Conservation (phyloP, 2,797 vertebrate genomes). For the Luscinia luscinia region DNA sequence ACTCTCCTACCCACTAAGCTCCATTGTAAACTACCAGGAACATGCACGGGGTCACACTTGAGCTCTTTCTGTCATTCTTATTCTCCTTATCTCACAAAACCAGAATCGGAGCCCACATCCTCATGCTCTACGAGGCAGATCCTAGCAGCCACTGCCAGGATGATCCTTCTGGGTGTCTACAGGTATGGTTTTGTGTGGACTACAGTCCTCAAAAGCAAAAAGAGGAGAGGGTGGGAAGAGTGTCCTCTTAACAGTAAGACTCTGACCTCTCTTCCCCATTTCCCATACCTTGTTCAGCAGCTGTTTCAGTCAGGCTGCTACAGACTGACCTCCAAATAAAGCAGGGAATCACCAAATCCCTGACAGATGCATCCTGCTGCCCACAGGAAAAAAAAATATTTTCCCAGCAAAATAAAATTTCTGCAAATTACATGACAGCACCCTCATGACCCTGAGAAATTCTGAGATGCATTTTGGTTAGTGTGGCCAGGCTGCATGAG, state of each 20-base stretch:
- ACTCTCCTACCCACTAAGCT: slow-evolving; percentile 44
- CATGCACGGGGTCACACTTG: slow-evolving; percentile 27
- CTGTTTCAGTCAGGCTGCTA: neutral
- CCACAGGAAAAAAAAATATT: no score
- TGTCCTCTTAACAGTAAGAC: neutral
- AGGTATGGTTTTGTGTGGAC: neutral
- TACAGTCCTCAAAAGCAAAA: neutral
- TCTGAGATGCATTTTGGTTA: neutral
- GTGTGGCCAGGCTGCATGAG: neutral
- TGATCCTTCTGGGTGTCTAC: neutral
- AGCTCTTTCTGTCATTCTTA: slow-evolving; percentile 18
- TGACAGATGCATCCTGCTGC: neutral
- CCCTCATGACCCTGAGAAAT: neutral
- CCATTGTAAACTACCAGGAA: slow-evolving; percentile 43
- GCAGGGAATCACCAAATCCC: neutral
- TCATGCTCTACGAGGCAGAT: neutral
- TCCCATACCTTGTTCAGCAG: neutral
- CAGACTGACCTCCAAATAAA: neutral
- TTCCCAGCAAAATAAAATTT: neutral
- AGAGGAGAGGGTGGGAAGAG: neutral
- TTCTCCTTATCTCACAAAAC: slow-evolving; percentile 34
- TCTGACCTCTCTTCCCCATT: neutral
- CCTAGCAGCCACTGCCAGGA: neutral
- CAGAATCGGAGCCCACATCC: slow-evolving; percentile 21
- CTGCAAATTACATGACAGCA: neutral